phyloP scores from a whole-genome alignment of 1,140 invertebrate species.

The Pentalonia nigronervosa region DNA sequence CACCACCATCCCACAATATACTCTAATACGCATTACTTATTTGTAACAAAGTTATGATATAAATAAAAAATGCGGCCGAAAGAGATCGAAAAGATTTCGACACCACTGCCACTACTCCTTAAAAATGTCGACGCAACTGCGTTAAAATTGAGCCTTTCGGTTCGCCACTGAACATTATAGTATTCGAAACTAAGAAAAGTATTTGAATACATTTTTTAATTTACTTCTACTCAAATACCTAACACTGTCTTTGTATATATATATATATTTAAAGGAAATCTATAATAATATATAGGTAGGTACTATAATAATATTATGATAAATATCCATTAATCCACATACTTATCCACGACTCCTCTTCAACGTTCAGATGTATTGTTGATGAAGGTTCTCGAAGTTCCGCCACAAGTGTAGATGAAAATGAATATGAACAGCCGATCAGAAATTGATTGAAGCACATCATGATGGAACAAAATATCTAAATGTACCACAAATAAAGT shows the following conservation, averaged over 20 bases:
- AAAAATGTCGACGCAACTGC: too few species aligned
- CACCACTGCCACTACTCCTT: too few species aligned
- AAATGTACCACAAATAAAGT: neutral
- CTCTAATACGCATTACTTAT: too few species aligned
- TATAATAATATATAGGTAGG: too few species aligned
- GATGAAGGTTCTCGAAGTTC: constrained; percentile 3
- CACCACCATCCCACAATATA: too few species aligned
- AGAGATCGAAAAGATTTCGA: too few species aligned
- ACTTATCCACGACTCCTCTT: constrained; percentile 36
- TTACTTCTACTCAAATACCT: constrained; percentile 3
- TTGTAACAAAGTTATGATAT: too few species aligned
- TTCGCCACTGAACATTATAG: too few species aligned
- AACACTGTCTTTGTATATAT: too few species aligned
- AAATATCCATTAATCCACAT: neutral
- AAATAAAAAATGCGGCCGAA: too few species aligned
- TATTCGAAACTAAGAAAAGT: neutral
- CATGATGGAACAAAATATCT: neutral
- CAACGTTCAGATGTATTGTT: neutral
- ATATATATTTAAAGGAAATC: too few species aligned
- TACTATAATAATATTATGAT: neutral
- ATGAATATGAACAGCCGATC: neutral
- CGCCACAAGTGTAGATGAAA: neutral
- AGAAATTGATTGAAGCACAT: neutral
- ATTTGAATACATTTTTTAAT: neutral
- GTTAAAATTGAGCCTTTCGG: too few species aligned